These are phyloP conservation scores for Eudasyphora cyanicolor DNA, from an alignment of 2,888 invertebrate species.

Conservation along the genomic window DNA sequence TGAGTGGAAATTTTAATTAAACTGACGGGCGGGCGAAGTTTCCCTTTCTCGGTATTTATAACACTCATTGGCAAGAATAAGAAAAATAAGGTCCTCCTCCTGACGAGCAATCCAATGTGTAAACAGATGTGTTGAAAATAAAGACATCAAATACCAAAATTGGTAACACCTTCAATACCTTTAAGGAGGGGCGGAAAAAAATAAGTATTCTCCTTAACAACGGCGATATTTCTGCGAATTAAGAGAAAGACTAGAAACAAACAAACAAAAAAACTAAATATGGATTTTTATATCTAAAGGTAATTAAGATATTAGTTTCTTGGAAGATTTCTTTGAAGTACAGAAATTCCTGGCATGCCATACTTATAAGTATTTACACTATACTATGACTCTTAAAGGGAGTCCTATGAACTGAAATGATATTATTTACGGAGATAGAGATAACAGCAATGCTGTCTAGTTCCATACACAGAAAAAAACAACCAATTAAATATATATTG, in stretches of 20 bases:
- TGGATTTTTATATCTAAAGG: background rate
- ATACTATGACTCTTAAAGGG: too few species aligned
- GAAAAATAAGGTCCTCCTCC: background rate
- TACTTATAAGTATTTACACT: too few species aligned
- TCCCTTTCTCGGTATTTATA: background rate
- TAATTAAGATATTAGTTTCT: conserved; percentile 4
- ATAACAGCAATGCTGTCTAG: too few species aligned
- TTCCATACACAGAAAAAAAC: too few species aligned
- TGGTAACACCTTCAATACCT: conserved; percentile 24
- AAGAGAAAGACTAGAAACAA: background rate
- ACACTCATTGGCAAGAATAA: background rate
- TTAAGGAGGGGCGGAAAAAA: background rate
- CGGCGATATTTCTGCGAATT: background rate
- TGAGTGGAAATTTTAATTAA: conserved; percentile 59
- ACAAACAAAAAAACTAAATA: background rate
- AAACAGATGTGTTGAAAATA: conserved; percentile 22
- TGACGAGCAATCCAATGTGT: background rate
- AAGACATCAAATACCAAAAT: conserved; percentile 28
- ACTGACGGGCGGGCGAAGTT: conserved; percentile 1
- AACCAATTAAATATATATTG: too few species aligned
- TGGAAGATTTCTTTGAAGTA: background rate
- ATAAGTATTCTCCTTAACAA: background rate
- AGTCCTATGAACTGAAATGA: too few species aligned
- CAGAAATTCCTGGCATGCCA: background rate
- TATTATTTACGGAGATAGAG: too few species aligned